phyloP scores from a whole-genome alignment of 2,888 invertebrate species.

The Molorchus minor region DNA sequence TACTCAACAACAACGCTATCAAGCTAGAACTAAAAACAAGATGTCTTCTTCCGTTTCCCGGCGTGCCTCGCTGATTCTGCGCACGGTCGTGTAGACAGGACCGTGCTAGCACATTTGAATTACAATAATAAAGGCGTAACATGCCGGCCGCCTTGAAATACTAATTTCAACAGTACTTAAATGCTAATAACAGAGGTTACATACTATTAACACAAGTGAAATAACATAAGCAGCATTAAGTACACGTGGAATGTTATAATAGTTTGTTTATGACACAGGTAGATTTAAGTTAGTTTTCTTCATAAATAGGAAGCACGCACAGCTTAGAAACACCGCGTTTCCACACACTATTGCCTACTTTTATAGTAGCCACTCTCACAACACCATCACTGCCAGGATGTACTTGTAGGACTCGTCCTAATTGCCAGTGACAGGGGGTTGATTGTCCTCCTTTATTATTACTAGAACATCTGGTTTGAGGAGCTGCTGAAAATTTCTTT shows the following conservation, averaged over 20 bases:
- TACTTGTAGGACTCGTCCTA: conserved; percentile 13
- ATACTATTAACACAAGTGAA: too few relatives aligned
- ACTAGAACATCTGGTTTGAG: conserved; percentile 1
- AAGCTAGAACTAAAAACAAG: background rate
- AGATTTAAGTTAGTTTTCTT: too few relatives aligned
- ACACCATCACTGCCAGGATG: conserved; percentile 19
- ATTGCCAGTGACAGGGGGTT: conserved; percentile 5
- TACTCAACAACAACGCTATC: too few relatives aligned
- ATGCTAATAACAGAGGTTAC: too few relatives aligned
- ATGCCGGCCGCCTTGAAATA: background rate
- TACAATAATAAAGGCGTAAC: too few relatives aligned
- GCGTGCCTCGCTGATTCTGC: background rate
- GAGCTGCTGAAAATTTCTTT: conserved; percentile 4
- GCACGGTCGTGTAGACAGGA: too few relatives aligned
- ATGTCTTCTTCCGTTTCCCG: background rate
- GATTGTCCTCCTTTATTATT: conserved; percentile 17
- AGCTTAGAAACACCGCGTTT: background rate
- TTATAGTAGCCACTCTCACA: background rate
- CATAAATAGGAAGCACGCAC: background rate
- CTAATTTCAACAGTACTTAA: background rate
- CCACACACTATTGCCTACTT: background rate
- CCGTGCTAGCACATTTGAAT: too few relatives aligned
- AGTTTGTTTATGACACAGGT: too few relatives aligned
- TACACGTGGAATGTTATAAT: too few relatives aligned
- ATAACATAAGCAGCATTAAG: too few relatives aligned